These are phyloP conservation scores for Theretra japonica DNA, from an alignment of 2,888 invertebrate species.

Conservation along the genomic window DNA sequence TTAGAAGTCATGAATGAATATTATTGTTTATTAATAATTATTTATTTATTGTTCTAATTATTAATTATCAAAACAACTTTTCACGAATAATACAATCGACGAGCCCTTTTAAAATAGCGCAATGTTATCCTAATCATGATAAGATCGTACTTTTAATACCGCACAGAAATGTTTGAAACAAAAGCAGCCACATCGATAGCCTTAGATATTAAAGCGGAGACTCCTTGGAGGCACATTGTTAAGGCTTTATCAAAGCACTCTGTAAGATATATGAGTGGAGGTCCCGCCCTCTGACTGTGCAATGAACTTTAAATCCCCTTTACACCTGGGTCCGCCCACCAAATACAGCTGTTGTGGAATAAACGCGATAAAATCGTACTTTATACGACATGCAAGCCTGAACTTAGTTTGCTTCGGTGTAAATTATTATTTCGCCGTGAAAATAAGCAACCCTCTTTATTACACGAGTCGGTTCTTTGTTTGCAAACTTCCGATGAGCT, in stretches of 20 bases:
- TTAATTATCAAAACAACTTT: too few species aligned
- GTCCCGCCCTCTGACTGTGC: constrained; percentile 76
- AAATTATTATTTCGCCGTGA: constrained; percentile 54
- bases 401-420: constrained; percentile 56
- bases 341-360: constrained; percentile 77
- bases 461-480: constrained; percentile 29
- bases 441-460: constrained; percentile 39
- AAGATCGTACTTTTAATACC: constrained; percentile 38
- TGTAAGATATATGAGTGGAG: constrained; percentile 72
- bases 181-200: constrained; percentile 42
- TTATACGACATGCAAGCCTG: constrained; percentile 69
- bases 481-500: constrained; percentile 43
- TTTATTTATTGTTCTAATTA: too few species aligned
- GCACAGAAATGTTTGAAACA: constrained; percentile 36
- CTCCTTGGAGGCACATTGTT: constrained; percentile 60
- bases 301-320: constrained; percentile 81
- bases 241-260: constrained; percentile 69
- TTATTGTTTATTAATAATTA: too few species aligned
- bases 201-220: constrained; percentile 57
- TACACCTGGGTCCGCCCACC: constrained; percentile 76
- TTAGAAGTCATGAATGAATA: too few species aligned
- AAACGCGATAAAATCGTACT: constrained; percentile 72
- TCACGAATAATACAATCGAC: background rate
- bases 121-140: background rate
- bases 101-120: too few species aligned